Percentiles rank a stretch among this genome's conserved stretches.
These are phyloP conservation scores for Cardiocondyla obscurior DNA, from an alignment of 1,140 invertebrate species.

Conservation along the genomic window DNA sequence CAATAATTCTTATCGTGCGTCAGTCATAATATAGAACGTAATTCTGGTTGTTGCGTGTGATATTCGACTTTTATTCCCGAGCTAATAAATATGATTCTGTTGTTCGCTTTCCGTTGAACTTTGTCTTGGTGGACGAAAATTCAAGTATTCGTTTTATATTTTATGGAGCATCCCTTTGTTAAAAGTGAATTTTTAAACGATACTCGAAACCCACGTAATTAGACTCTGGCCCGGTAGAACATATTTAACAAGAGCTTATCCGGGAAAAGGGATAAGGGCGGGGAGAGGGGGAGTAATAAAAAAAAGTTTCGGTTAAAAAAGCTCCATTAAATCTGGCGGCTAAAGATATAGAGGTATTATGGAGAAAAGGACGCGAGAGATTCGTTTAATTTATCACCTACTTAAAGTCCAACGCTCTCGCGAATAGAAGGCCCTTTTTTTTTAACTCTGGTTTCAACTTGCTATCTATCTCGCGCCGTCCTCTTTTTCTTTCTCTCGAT, in stretches of 20 bases:
- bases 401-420: conserved; percentile 74
- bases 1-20: neutral
- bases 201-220: conserved; percentile 67
- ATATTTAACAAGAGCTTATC: conserved; percentile 77
- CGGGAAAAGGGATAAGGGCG: too few species aligned
- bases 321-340: conserved; percentile 77
- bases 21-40: neutral
- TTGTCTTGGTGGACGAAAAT: neutral
- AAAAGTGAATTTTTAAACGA: conserved; percentile 46
- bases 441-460: conserved; percentile 72
- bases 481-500: neutral
- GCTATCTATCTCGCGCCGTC: neutral
- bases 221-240: conserved; percentile 58
- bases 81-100: neutral
- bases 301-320: conserved; percentile 76
- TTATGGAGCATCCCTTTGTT: neutral
- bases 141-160: neutral
- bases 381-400: conserved; percentile 81
- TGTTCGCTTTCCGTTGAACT: neutral
- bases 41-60: neutral
- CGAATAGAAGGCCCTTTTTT: conserved; percentile 68
- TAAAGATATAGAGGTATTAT: conserved; percentile 69
- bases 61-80: neutral
- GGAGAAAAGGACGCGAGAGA: conserved; percentile 47
- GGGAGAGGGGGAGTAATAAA: too few species aligned